Evolutionary conservation across 2,113 vertebrate genomes (phyloP).

Genomic region (Gallinago jamesoni): DNA sequence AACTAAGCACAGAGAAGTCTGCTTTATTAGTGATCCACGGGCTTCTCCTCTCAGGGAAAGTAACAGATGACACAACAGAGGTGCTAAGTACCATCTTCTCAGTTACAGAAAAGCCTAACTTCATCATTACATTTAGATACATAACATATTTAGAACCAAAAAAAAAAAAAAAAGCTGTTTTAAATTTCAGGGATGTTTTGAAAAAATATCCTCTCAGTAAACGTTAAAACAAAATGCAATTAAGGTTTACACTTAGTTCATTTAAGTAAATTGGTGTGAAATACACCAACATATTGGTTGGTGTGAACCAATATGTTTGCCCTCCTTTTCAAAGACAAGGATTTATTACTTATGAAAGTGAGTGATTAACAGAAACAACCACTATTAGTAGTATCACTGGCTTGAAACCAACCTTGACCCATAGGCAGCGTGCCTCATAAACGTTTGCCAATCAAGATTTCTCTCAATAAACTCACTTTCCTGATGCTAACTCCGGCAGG

Average conservation of each 20-base stretch:
- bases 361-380: background rate
- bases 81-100: background rate
- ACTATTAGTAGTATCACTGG: background rate
- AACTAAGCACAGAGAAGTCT: background rate
- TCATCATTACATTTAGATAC: background rate
- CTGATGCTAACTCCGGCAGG: background rate
- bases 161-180: background rate
- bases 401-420: background rate
- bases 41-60: background rate
- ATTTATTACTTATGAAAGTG: background rate
- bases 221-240: conserved; percentile 9
- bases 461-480: background rate
- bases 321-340: background rate
- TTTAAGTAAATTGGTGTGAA: background rate
- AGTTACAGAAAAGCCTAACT: background rate
- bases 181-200: background rate
- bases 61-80: background rate
- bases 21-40: background rate
- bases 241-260: conserved; percentile 1
- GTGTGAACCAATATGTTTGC: background rate
- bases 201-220: background rate
- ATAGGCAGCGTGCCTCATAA: background rate
- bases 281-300: background rate
- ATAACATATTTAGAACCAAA: background rate
- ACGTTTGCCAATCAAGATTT: background rate